Evolutionary conservation across 2,797 vertebrate species (phyloP), one percentile per base, ranked within the genome.

Genomic region (Kryptolebias ocellatus): DNA sequence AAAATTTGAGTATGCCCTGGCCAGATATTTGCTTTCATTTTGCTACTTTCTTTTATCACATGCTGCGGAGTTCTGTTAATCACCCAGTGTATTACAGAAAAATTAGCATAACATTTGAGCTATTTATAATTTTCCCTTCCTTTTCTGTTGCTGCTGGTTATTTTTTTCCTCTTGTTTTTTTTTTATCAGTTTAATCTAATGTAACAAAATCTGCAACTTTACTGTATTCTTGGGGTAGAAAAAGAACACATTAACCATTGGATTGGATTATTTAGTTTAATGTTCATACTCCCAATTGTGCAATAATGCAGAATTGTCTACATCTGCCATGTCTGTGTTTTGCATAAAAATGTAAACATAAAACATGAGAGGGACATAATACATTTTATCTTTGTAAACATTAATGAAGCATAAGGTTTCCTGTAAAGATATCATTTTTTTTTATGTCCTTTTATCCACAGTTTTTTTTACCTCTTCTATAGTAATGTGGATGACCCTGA

Each of bases 401-500:
- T 34, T 15, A 54, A 47, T 65, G 53, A 60, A 62, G 31, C 28
- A 65, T 54, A 39, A 34, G 8, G 18, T 56, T 70, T 49, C 37
- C 64, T 67, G 16, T 16, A 10, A 17, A 18, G 15, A 45, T 15
- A 20, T 11, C 47, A 0, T 39, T 27, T 79, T 60, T 66, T 10
- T 72, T 52, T 34, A 17, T 5, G 55, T 56, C 16, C 34, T 37
- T 37, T 37, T 65, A 4, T 11, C 20, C 64, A 53, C 37, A 55
- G 50, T 81, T 67, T 69, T 69, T 67, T 79, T 81, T 77, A 61
- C 70, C 74, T 78, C 73, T 67, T 67, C 72, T 79, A 67, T 81
- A 87, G 82, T 90, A 89, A 85, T 59, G 79, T 81, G 73, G 51
- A 81, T 87, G 89, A 92, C 92, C 90, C 86, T 72, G 73, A 75